Percentiles rank a stretch among this genome's conserved stretches.
phyloP scores from a whole-genome alignment of 2,113 vertebrate genomes.

The Australoheros scitulus region DNA sequence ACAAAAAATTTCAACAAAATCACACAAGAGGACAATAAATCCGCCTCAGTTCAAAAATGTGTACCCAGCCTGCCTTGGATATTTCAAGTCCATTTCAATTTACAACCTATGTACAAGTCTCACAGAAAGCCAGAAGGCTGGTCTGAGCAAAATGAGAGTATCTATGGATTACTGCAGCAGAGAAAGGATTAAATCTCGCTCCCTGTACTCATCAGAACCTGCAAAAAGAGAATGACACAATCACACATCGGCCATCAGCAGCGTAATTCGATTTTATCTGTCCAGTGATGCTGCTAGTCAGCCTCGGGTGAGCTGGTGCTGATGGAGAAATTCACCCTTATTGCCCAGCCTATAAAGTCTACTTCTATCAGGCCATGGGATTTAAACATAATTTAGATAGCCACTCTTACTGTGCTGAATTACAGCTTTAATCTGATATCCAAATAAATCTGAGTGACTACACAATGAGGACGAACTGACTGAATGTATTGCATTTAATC shows the following conservation, averaged over 20 bases:
- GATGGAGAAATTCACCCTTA: conserved; percentile 31
- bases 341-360: conserved; percentile 26
- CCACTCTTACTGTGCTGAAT: conserved; percentile 6
- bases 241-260: conserved; percentile 64
- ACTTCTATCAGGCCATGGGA: conserved; percentile 12
- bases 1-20: no score
- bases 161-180: conserved; percentile 65
- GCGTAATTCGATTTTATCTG: conserved; percentile 71
- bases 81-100: conserved; percentile 39
- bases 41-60: conserved; percentile 20
- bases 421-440: conserved; percentile 15
- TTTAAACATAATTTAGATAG: conserved; percentile 7
- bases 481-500: conserved; percentile 11
- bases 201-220: conserved; percentile 67
- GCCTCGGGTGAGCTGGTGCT: conserved; percentile 33
- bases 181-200: conserved; percentile 63
- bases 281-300: conserved; percentile 57
- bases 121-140: conserved; percentile 28
- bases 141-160: conserved; percentile 56
- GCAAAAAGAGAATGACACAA: conserved; percentile 71
- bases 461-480: not conserved
- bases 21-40: conserved; percentile 23
- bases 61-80: not conserved
- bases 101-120: conserved; percentile 23
- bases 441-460: conserved; percentile 16